These are phyloP conservation scores for Megaceryle torquata DNA, from an alignment of 2,113 vertebrate species.

Conservation along the genomic window DNA sequence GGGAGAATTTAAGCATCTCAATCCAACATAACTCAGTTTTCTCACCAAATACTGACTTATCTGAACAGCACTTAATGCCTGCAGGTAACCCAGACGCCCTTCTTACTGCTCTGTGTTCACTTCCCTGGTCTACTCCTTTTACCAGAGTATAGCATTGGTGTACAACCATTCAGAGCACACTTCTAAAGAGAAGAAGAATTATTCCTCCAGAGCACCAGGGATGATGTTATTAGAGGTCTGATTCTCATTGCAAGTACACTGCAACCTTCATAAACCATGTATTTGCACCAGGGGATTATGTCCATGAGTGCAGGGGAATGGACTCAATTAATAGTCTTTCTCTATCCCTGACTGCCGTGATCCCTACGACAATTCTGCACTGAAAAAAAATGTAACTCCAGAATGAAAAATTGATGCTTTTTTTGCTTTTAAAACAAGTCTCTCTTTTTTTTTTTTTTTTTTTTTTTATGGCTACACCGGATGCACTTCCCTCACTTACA, in stretches of 20 bases:
- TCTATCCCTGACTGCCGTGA: not conserved
- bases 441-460: conserved; percentile 27
- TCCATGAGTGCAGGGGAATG: not conserved
- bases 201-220: not conserved
- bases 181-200: not conserved
- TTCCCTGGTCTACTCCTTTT: not conserved
- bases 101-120: not conserved
- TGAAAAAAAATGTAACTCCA: not conserved
- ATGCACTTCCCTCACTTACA: conserved; percentile 11
- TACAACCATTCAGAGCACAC: not conserved
- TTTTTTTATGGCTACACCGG: conserved; percentile 9
- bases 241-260: not conserved
- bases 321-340: conserved; percentile 14
- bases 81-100: not conserved
- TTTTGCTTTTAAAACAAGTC: conserved; percentile 27
- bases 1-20: not conserved
- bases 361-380: not conserved
- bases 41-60: not conserved
- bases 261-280: conserved; percentile 41
- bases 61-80: not conserved
- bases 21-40: not conserved
- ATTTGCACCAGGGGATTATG: conserved; percentile 47
- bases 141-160: not conserved
- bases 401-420: not conserved
- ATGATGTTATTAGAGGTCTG: conserved; percentile 20